Evolutionary conservation across 2,113 vertebrate genomes (phyloP), one percentile per base, ranked within the genome.

Genomic region (Hippocampus barbouri): DNA sequence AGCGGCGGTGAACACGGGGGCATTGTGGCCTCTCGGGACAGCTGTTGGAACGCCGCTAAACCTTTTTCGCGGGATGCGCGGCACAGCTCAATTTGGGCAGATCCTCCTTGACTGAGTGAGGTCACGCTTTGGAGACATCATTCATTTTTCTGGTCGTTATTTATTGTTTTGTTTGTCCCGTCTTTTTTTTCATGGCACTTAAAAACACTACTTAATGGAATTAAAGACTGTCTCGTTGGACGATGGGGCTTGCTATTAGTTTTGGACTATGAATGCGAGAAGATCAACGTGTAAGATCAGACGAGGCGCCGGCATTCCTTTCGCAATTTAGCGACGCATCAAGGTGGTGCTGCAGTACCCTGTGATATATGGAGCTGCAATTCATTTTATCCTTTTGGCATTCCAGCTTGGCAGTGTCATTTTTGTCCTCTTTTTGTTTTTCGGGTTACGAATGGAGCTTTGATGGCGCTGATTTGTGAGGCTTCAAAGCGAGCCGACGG

Each of bases 11-110:
- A 68, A 49, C 64, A 27, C 61, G 10, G 54, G 57, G 34, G 73
- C 56, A 86, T 61, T 75, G 21, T n/a, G 79, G 73, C 70, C 74
- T 71, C 43, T 62, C 49, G 34, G 65, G 69, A 71, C 84, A 84
- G 85, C 82, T 75, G 79, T 69, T 69, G 49, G 78, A 70, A 78
- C 60, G 30, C 71, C 4, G 12, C 65, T 47, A 73, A 40, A 6
- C 25, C 49, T 43, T 73, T 75, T 77, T 83, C 79, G 76, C 69
- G 49, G 66, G 68, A 70, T 20, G 18, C 10, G 20, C 12, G 10
- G 25, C 21, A 3, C 62, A 6, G 8, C 62, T 64, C 62, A n/a
- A 20, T n/a, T 14, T n/a, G 10, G 10, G n/a, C 10, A 4, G 4
- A 43, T 65, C 62, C 41, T 2, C 23, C 21, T n/a, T 14, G 9